Conservation (phyloP, 2,113 vertebrate genomes). For the Zapus hudsonius region DNA sequence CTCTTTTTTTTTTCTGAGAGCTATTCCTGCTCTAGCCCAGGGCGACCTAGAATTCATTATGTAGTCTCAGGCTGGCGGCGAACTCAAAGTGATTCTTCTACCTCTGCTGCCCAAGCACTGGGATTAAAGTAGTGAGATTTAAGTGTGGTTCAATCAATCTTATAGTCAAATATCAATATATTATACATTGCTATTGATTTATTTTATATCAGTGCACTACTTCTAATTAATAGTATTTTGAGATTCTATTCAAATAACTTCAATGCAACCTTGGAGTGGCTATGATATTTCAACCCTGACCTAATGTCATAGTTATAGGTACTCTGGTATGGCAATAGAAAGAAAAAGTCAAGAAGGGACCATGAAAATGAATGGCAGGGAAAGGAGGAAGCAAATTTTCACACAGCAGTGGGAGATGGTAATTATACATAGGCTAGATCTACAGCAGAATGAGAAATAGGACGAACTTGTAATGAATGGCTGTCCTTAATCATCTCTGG, state of each 20-base stretch:
- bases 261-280: not conserved
- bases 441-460: slow-evolving; percentile 7
- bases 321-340: not conserved
- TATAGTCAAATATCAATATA: not conserved
- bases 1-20: too few species aligned
- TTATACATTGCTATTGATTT: not conserved
- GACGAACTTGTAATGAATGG: not conserved
- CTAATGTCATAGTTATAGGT: not conserved
- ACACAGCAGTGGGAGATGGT: not conserved
- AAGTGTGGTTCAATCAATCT: slow-evolving; percentile 4
- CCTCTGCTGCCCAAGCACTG: too few species aligned
- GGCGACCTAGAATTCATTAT: too few species aligned
- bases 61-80: too few species aligned
- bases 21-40: too few species aligned
- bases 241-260: not conserved
- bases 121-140: too few species aligned
- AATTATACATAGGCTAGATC: not conserved
- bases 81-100: too few species aligned
- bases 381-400: not conserved
- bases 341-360: not conserved
- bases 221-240: not conserved
- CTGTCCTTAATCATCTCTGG: slow-evolving; percentile 34
- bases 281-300: not conserved
- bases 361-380: not conserved
- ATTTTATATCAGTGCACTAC: not conserved